These are phyloP conservation scores for Threskiornis aethiopicus DNA, from an alignment of 2,797 vertebrate genomes.

Conservation along the genomic window DNA sequence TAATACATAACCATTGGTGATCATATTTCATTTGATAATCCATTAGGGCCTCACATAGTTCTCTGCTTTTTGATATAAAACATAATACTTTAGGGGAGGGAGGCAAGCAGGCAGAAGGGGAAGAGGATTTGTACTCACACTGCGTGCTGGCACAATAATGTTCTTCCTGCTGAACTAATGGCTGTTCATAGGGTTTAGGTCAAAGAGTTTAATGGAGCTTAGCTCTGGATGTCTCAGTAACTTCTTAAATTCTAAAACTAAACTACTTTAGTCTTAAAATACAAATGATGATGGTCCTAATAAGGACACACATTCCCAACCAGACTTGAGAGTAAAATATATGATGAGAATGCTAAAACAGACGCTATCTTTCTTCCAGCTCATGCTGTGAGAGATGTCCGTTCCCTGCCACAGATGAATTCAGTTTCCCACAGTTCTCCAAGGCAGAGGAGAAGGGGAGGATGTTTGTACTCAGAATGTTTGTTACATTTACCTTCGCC, in stretches of 20 bases:
- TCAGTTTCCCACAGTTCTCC: neutral
- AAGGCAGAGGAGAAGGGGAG: neutral
- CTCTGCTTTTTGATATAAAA: constrained; percentile 45
- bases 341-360: constrained; percentile 15
- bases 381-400: neutral
- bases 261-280: constrained; percentile 48
- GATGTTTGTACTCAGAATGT: neutral
- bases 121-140: constrained; percentile 60
- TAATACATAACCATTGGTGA: constrained; percentile 23
- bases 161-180: constrained; percentile 63
- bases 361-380: neutral
- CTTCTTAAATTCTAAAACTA: constrained; percentile 50
- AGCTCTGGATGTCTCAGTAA: constrained; percentile 61
- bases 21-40: constrained; percentile 52
- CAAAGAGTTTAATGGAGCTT: constrained; percentile 65
- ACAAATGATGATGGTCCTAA: constrained; percentile 49
- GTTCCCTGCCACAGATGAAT: neutral
- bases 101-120: neutral
- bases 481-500: neutral
- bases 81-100: neutral
- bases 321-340: neutral
- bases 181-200: constrained; percentile 53
- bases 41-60: constrained; percentile 35
- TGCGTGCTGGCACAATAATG: constrained; percentile 57
- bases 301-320: neutral